These are phyloP conservation scores for Tetragnatha versicolor DNA, from an alignment of 1,140 invertebrate species.

Conservation along the genomic window DNA sequence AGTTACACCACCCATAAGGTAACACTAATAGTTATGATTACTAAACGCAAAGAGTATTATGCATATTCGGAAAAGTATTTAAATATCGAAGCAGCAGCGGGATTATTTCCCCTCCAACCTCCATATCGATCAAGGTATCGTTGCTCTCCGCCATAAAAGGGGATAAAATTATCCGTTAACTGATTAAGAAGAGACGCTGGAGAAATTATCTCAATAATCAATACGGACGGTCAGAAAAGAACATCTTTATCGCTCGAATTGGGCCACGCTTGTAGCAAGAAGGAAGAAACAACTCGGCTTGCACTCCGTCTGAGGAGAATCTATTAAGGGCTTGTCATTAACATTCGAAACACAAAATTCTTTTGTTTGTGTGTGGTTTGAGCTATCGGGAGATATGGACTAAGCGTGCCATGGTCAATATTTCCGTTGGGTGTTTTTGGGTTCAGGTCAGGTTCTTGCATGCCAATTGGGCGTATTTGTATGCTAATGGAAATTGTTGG, in stretches of 20 bases:
- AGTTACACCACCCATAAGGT: too few species aligned
- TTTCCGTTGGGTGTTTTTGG: too few species aligned
- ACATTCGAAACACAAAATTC: slow-evolving; percentile 10
- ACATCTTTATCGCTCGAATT: slow-evolving; percentile 25
- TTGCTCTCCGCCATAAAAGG: slow-evolving; percentile 28
- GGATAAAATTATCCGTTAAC: slow-evolving; percentile 40
- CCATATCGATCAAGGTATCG: slow-evolving; percentile 7
- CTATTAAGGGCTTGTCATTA: slow-evolving; percentile 5
- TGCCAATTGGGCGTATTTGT: too few species aligned
- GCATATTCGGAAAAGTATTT: slow-evolving; percentile 24
- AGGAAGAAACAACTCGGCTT: not conserved
- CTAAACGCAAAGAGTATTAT: too few species aligned
- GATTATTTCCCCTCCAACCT: slow-evolving; percentile 4
- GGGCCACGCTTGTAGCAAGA: not conserved
- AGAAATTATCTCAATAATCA: slow-evolving; percentile 42
- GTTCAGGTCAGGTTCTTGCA: too few species aligned
- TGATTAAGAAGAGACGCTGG: slow-evolving; percentile 33
- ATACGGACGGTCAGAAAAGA: not conserved
- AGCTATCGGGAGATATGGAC: too few species aligned
- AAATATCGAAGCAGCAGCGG: slow-evolving; percentile 22
- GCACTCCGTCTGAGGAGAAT: not conserved
- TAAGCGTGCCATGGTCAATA: too few species aligned
- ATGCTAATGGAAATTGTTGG: too few species aligned
- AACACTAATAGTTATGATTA: too few species aligned
- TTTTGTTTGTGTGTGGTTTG: too few species aligned